Evolutionary conservation across 37 sponge, comb jelly and placozoan species (phyloP).

Genomic region (Aplysina aerophoba): DNA sequence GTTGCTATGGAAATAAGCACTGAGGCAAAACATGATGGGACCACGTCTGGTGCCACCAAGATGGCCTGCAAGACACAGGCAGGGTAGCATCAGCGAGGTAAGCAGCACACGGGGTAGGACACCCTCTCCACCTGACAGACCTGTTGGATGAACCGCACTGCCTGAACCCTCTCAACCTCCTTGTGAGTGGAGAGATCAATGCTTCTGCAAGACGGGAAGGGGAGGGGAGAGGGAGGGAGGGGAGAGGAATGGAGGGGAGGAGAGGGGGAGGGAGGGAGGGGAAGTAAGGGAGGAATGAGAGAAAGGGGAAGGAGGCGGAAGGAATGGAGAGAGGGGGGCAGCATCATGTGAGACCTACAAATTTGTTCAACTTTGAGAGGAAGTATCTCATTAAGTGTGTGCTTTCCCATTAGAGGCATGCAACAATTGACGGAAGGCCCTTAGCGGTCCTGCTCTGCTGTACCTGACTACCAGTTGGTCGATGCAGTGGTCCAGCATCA

Average conservation of each 20-base stretch:
- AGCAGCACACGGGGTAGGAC: background rate
- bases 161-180: constrained; percentile 84
- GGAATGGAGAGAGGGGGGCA: too few species aligned
- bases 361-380: too few species aligned
- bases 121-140: constrained; percentile 28
- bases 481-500: constrained; percentile 53
- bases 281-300: background rate
- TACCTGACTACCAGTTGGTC: constrained; percentile 70
- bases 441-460: background rate
- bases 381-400: too few species aligned
- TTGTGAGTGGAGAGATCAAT: constrained; percentile 56
- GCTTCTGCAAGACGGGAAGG: constrained; percentile 13
- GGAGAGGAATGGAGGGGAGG: background rate
- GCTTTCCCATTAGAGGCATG: too few species aligned
- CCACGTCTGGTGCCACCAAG: constrained; percentile 40
- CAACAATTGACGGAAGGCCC: too few species aligned
- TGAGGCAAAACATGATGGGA: constrained; percentile 56
- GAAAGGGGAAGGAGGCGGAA: too few species aligned
- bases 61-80: constrained; percentile 49
- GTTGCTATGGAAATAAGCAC: constrained; percentile 72
- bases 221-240: background rate
- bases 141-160: constrained; percentile 79
- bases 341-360: too few species aligned
- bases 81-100: background rate
- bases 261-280: background rate